These are phyloP conservation scores for Myodes glareolus DNA, from an alignment of 2,113 vertebrate species.

Conservation along the genomic window DNA sequence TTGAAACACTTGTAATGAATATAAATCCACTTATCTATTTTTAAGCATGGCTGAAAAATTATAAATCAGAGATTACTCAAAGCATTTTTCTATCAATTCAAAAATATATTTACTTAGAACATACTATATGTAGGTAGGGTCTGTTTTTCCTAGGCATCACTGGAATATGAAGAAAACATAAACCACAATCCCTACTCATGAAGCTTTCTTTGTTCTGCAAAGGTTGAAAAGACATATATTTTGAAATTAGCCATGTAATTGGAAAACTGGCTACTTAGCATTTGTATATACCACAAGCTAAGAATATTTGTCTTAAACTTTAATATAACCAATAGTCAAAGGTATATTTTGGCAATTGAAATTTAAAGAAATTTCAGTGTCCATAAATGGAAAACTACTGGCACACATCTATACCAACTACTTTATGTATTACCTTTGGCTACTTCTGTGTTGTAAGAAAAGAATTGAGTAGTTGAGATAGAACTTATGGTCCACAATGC, in stretches of 20 bases:
- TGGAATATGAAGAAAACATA: slow-evolving; percentile 22
- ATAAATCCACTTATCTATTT: not conserved
- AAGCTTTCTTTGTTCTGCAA: slow-evolving; percentile 27
- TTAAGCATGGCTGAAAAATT: not conserved
- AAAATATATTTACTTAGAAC: not conserved
- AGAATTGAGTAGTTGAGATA: not conserved
- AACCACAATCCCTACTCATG: not conserved
- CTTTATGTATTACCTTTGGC: not conserved
- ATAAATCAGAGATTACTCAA: not conserved
- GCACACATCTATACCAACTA: not conserved
- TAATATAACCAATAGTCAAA: not conserved
- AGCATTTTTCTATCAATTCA: not conserved
- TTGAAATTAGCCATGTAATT: not conserved
- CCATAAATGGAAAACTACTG: not conserved
- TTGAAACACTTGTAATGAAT: not conserved
- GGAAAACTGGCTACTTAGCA: not conserved
- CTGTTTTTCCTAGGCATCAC: not conserved
- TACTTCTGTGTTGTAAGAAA: not conserved
- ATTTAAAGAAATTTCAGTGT: not conserved
- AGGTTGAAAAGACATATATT: not conserved
- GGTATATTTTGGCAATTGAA: not conserved
- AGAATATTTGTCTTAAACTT: not conserved
- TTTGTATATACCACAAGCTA: not conserved
- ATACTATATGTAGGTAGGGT: not conserved
- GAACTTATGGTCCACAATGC: not conserved